These are phyloP conservation scores for Pampusana beccarii DNA, from an alignment of 2,113 vertebrate species.

Conservation along the genomic window DNA sequence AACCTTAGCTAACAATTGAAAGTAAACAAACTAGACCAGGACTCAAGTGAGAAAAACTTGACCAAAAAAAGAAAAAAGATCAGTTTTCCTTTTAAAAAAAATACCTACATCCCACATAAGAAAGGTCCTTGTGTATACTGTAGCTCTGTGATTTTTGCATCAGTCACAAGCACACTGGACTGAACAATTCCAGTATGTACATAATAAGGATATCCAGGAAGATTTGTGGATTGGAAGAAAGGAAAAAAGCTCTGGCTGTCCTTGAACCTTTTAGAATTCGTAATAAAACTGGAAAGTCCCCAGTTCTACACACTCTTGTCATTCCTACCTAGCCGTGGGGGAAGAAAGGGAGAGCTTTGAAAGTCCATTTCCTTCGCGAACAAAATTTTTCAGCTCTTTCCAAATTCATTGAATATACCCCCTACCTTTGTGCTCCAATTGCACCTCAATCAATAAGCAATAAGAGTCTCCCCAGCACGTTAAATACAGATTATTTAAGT, in stretches of 20 bases:
- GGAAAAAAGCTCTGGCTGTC: background rate
- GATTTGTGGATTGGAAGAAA: background rate
- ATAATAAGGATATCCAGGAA: background rate
- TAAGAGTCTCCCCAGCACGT: fast-evolving
- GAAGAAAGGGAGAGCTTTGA: background rate
- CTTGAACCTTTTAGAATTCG: background rate
- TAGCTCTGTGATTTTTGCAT: background rate
- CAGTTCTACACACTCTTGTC: background rate
- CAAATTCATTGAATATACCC: background rate
- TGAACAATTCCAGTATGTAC: background rate
- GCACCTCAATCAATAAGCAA: background rate
- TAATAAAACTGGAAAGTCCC: background rate
- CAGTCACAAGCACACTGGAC: background rate
- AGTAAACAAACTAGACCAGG: background rate
- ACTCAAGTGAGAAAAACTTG: background rate
- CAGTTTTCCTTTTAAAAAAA: background rate
- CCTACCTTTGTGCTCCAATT: background rate
- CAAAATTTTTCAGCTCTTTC: background rate
- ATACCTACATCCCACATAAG: background rate
- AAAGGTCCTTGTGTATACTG: background rate
- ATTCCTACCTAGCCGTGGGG: background rate
- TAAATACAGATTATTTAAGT: background rate
- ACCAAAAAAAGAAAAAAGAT: background rate
- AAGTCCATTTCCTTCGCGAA: background rate
- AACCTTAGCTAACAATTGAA: background rate